A percentile compares a stretch with the other conserved stretches of the same genome.
phyloP scores from a whole-genome alignment of 2,797 vertebrate genomes.

The Arvicola amphibius region DNA sequence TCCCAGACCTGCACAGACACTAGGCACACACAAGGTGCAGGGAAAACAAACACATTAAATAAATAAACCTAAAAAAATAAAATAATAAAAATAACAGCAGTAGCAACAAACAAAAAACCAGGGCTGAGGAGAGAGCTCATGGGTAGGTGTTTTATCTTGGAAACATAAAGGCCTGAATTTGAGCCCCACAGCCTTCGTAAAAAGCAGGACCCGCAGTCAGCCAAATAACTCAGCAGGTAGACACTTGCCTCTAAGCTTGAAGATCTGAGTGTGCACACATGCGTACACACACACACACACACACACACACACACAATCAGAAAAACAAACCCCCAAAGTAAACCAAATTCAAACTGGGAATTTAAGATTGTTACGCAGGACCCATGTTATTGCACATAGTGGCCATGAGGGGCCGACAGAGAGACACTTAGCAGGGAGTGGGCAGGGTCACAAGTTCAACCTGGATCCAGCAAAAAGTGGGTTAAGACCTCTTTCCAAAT shows the following conservation, averaged over 20 bases:
- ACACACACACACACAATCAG: neutral
- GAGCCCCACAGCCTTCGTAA: neutral
- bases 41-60: neutral
- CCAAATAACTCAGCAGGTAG: neutral
- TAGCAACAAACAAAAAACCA: neutral
- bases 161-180: neutral
- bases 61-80: neutral
- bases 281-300: rapidly evolving
- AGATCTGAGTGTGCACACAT: no score
- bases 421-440: neutral
- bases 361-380: neutral
- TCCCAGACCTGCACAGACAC: neutral
- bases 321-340: neutral
- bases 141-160: neutral
- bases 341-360: neutral
- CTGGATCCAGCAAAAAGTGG: neutral
- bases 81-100: neutral
- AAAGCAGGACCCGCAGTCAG: neutral
- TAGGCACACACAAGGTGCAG: neutral
- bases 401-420: constrained; percentile 69
- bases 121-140: neutral
- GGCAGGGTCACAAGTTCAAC: rapidly evolving
- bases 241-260: neutral
- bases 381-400: neutral
- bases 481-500: neutral